Percentiles rank a stretch among this genome's conserved stretches.
Evolutionary conservation across 2,113 vertebrate genomes (phyloP).

Genomic region (Herpailurus yagouaroundi): DNA sequence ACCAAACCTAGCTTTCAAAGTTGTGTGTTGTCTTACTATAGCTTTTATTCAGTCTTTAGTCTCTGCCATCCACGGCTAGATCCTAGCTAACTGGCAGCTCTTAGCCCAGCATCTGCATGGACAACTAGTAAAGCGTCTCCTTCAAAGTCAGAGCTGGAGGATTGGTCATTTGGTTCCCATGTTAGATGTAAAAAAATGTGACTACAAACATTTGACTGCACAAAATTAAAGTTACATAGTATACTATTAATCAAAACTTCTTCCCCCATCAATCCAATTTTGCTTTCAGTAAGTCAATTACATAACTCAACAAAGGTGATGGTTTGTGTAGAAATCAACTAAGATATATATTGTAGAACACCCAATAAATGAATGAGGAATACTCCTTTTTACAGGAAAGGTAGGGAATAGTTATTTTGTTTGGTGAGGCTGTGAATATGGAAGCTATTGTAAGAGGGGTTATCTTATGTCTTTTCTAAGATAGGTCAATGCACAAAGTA

Average conservation of each 20-base stretch:
- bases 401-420: not conserved
- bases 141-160: not conserved
- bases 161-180: not conserved
- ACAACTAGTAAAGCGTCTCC: not conserved
- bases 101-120: not conserved
- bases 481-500: not conserved
- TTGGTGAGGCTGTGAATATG: not conserved
- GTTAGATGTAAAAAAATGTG: not conserved
- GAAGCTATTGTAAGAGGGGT: conserved; percentile 45
- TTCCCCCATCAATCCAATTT: not conserved
- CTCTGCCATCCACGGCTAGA: not conserved
- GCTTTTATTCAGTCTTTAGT: not conserved
- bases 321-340: not conserved
- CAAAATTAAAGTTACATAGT: not conserved
- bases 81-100: not conserved
- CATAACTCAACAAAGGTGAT: not conserved
- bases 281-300: not conserved
- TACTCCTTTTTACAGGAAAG: not conserved
- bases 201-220: not conserved
- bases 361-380: not conserved
- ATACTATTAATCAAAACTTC: not conserved
- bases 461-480: not conserved
- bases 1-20: not conserved
- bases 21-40: not conserved
- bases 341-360: not conserved